These are phyloP conservation scores for Trogon surrucura DNA, from an alignment of 2,113 vertebrate species.

Conservation along the genomic window DNA sequence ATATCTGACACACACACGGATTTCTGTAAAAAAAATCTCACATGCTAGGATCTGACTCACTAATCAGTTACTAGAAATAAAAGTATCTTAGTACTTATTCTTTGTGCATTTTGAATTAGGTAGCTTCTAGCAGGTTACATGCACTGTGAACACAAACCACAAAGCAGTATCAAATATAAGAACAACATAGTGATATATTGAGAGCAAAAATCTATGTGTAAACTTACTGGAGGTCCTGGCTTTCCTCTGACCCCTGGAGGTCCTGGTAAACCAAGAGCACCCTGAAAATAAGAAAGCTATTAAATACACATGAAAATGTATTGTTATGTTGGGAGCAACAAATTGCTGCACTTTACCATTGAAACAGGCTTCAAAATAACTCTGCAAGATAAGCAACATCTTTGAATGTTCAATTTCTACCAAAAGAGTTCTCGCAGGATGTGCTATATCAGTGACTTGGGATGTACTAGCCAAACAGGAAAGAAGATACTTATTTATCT, in stretches of 20 bases:
- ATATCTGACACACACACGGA: neutral
- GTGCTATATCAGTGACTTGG: neutral
- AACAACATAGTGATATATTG: neutral
- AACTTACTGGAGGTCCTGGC: slow-evolving; percentile 88
- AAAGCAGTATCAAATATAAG: neutral
- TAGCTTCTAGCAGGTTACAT: neutral
- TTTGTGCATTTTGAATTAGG: neutral
- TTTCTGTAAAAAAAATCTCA: neutral
- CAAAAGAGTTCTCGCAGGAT: neutral
- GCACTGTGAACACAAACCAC: neutral
- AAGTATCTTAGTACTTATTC: neutral
- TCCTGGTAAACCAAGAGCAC: slow-evolving; percentile 84
- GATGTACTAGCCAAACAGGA: neutral
- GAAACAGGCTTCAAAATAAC: neutral
- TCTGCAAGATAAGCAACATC: neutral
- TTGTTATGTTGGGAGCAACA: neutral
- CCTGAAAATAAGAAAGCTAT: slow-evolving; percentile 78
- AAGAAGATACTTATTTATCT: neutral
- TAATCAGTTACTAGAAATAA: neutral
- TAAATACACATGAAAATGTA: neutral
- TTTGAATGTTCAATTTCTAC: neutral
- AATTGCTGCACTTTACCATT: neutral
- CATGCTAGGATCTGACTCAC: neutral
- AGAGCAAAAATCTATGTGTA: slow-evolving; percentile 2
- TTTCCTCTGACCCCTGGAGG: slow-evolving; percentile 88